phyloP scores from a whole-genome alignment of 2,888 invertebrate species.

The Hedya salicella region DNA sequence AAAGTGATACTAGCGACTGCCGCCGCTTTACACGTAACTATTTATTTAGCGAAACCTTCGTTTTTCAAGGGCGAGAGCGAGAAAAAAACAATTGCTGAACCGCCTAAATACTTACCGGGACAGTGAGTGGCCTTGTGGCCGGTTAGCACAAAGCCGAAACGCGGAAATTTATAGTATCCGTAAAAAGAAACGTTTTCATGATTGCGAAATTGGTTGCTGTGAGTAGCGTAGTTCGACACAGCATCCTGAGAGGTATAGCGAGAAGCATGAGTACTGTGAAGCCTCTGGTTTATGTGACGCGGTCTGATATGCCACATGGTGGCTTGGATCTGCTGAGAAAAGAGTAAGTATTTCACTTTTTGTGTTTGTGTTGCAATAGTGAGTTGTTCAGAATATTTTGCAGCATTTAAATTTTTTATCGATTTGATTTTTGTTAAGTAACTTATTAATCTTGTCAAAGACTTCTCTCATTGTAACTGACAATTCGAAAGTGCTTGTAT shows the following conservation, averaged over 20 bases:
- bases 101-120: constrained; percentile 75
- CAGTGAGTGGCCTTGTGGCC: constrained; percentile 62
- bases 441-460: no score
- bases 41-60: constrained; percentile 76
- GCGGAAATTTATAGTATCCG: constrained; percentile 51
- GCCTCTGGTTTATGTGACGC: constrained; percentile 87
- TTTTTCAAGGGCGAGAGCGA: constrained; percentile 69
- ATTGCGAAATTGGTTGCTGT: constrained; percentile 57
- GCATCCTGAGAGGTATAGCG: constrained; percentile 47
- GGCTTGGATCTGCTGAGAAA: constrained; percentile 85
- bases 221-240: constrained; percentile 54
- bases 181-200: constrained; percentile 58
- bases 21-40: constrained; percentile 69
- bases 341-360: constrained; percentile 81
- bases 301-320: constrained; percentile 86
- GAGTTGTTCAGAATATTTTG: no score
- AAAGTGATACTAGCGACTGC: constrained; percentile 75
- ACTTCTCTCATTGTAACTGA: no score
- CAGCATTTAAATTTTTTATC: no score
- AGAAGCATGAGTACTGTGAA: constrained; percentile 71
- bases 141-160: constrained; percentile 48
- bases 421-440: background rate
- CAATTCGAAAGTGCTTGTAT: no score
- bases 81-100: constrained; percentile 54
- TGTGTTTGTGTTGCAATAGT: background rate